Percentiles rank a stretch among this genome's conserved stretches.
Evolutionary conservation across 2,797 vertebrate genomes (phyloP).

Genomic region (Cercopithecus diana): DNA sequence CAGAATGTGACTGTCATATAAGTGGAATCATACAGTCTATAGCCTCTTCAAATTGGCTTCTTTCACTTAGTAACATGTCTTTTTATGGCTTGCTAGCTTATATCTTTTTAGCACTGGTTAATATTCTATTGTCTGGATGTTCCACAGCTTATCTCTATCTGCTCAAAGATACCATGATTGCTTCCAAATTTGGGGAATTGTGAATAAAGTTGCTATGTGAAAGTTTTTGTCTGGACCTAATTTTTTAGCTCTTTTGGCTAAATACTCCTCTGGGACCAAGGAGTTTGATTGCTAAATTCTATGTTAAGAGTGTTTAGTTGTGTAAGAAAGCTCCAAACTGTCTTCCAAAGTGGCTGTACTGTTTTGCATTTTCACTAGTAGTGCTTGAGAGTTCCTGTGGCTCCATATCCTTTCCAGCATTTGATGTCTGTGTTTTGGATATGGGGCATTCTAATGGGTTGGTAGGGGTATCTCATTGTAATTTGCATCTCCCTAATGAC

Average conservation of each 20-base stretch:
- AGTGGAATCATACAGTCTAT: neutral
- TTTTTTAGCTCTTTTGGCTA: neutral
- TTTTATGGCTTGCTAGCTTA: neutral
- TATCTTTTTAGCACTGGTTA: neutral
- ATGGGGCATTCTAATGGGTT: neutral
- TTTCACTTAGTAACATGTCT: neutral
- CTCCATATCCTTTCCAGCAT: neutral
- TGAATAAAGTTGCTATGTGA: neutral
- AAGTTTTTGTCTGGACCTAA: neutral
- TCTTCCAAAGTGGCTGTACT: neutral
- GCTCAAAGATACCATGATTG: neutral
- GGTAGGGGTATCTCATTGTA: neutral
- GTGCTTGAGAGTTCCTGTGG: neutral
- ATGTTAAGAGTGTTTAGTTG: neutral
- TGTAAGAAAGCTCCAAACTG: neutral
- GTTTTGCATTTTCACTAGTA: neutral
- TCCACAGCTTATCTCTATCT: neutral
- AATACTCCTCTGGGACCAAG: neutral
- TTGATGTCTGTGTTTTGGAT: neutral
- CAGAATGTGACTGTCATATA: neutral
- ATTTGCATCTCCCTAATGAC: neutral
- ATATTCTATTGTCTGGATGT: neutral
- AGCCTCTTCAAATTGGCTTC: neutral
- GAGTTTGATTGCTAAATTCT: neutral
- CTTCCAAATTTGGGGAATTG: neutral